These are phyloP conservation scores for Ailurus styani DNA, from an alignment of 2,113 vertebrate genomes.

Conservation along the genomic window DNA sequence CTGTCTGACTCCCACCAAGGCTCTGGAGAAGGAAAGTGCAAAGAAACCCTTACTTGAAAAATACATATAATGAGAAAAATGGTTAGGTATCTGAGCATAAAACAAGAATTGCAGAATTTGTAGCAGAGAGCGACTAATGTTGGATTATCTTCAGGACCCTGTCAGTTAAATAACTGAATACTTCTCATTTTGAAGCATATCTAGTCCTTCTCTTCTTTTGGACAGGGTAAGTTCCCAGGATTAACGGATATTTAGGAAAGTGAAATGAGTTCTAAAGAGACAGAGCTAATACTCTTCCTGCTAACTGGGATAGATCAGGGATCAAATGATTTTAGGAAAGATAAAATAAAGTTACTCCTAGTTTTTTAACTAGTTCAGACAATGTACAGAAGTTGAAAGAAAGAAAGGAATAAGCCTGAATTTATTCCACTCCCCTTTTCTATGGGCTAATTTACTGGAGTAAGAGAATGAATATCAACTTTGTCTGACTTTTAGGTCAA, in stretches of 20 bases:
- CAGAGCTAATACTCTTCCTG: background rate
- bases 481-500: background rate
- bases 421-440: background rate
- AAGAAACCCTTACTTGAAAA: background rate
- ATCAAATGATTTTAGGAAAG: conserved; percentile 6
- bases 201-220: background rate
- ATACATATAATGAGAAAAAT: background rate
- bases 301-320: background rate
- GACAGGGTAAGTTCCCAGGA: background rate
- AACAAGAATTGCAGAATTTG: background rate
- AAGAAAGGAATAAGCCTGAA: background rate
- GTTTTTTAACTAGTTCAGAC: background rate
- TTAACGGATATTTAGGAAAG: background rate
- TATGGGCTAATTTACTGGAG: background rate
- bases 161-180: background rate
- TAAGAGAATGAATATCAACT: background rate
- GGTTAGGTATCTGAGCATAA: background rate
- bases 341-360: background rate
- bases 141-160: background rate
- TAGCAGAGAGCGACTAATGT: background rate
- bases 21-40: background rate
- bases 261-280: background rate
- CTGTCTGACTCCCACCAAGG: background rate
- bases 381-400: background rate
- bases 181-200: background rate